Base-by-base conservation (phyloP, 1,140 invertebrate genomes). In the Hetaerina americana region DNA sequence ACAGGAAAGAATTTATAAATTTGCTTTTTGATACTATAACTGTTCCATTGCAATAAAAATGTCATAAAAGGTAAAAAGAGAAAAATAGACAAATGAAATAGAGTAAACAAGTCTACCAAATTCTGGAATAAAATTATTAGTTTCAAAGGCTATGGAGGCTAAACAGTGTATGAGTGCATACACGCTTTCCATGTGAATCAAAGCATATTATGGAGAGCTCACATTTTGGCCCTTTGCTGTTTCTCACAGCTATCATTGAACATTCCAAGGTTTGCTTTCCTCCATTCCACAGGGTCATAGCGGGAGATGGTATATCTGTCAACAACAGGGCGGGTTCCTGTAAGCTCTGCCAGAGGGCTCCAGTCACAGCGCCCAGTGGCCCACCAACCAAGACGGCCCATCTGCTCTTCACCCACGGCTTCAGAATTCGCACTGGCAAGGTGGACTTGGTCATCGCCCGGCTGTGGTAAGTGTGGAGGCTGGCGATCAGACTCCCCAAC, bases 281-380 rank as follows among this genome's bases (percentile, higher is more conserved):
- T 81, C 89, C 89, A 91, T 80, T 91, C 88, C 0, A 82, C 85
- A 0, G 87, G 81, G 71, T 88, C 89, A 76, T 85, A 90, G 72
- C 86, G 82, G 12, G 89, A 89, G 24, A 91, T 84, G 0, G 89
- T 89, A 77, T 92, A 91, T 76, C 87, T 88, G 80, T 90, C 88
- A 0, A 88, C 88, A 0, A 86, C 83, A 0, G 90, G 89, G 74
- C 89, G 82, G 0, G 88, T 85, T 0, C 89, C 89, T 0, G 89
- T 91, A 72, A 90, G 80, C 5, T 84, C 87, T 24, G 81, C 84
- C 27, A 87, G 80, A 0, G 88, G 88, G 31, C 86, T 87, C 85
- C 87, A 91, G 78, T 89, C 87, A 0, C 88, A 84, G 70, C 87
- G 84, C 6, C 89, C 89, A 0, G 88, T 87, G 1, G 86, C 87